Conservation (phyloP, 2,888 invertebrate genomes). For the Antitype chi region DNA sequence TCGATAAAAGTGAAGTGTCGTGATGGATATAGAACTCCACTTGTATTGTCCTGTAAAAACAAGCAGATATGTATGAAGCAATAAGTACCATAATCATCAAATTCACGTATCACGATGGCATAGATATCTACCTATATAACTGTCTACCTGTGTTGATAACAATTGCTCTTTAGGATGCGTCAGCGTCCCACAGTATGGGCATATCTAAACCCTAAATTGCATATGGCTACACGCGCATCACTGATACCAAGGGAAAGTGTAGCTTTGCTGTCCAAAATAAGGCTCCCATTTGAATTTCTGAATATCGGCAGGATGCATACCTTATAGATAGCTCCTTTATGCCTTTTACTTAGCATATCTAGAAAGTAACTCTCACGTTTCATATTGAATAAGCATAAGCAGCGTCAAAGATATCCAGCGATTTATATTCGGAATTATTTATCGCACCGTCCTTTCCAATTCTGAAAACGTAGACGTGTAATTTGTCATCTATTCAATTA, state of each 20-base stretch:
- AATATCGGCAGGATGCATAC: constrained; percentile 28
- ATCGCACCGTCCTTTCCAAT: constrained; percentile 53
- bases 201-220: constrained; percentile 6
- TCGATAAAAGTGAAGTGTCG: neutral
- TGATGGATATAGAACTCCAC: neutral
- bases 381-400: constrained; percentile 52
- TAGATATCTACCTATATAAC: neutral
- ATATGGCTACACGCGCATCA: neutral
- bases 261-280: constrained; percentile 12
- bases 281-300: constrained; percentile 30
- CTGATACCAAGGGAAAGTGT: neutral
- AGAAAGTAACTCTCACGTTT: constrained; percentile 47
- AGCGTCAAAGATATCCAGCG: constrained; percentile 34
- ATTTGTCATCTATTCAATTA: constrained; percentile 64
- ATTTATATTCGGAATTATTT: constrained; percentile 56
- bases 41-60: neutral
- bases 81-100: neutral
- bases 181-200: neutral
- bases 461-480: constrained; percentile 54
- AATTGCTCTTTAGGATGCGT: constrained; percentile 11
- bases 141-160: neutral
- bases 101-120: neutral
- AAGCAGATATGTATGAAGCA: neutral
- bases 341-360: constrained; percentile 38
- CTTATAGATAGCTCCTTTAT: constrained; percentile 26